Conservation (phyloP, 2,797 vertebrate species). For the Scomberomorus guttatus region DNA sequence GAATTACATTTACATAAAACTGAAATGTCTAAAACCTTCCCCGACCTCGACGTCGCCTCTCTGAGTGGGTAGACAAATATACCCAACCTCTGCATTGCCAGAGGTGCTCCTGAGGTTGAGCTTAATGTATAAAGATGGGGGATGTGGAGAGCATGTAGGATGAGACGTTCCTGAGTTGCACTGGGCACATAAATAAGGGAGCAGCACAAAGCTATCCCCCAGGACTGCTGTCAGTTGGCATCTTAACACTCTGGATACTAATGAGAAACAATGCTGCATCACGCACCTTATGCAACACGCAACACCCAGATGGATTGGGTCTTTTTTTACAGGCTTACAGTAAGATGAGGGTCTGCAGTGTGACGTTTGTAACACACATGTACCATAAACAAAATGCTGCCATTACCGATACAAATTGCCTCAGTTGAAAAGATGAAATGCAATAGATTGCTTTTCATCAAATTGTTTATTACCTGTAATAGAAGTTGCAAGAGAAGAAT, state of each 20-base stretch:
- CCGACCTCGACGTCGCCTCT: constrained; percentile 55
- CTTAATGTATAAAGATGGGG: constrained; percentile 82
- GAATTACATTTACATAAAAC: constrained; percentile 77
- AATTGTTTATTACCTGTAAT: neutral
- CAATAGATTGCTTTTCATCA: neutral
- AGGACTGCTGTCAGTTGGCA: constrained; percentile 85
- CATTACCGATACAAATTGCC: neutral
- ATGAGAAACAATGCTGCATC: constrained; percentile 83
- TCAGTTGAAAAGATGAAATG: neutral
- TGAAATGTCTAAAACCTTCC: constrained; percentile 71
- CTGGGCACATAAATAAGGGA: constrained; percentile 81
- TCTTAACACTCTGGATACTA: constrained; percentile 79
- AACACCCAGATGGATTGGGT: constrained; percentile 73
- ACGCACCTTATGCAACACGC: constrained; percentile 81
- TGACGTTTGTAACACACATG: constrained; percentile 16
- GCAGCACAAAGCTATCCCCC: constrained; percentile 80
- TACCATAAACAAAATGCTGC: neutral
- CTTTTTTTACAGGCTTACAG: constrained; percentile 52
- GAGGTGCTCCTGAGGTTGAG: constrained; percentile 81
- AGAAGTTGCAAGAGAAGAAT: neutral
- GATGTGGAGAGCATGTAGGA: constrained; percentile 80
- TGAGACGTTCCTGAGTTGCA: constrained; percentile 76
- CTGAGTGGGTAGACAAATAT: constrained; percentile 77
- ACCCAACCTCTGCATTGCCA: constrained; percentile 78
- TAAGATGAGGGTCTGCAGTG: constrained; percentile 50